phyloP scores from a whole-genome alignment of 1,140 invertebrate species.

The Dendrolimus kikuchii region DNA sequence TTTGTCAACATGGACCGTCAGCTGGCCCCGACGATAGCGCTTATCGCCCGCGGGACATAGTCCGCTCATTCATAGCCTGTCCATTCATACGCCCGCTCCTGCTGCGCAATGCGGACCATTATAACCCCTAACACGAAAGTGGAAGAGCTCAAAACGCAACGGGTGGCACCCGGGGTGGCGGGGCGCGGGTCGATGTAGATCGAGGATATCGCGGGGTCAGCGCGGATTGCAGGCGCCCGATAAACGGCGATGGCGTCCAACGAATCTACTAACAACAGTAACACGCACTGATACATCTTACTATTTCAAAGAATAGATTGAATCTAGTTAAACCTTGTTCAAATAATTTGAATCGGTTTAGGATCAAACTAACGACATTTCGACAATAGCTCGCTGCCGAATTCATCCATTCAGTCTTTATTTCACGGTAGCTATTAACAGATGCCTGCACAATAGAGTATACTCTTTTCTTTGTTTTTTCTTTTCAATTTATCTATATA shows the following conservation, averaged over 20 bases:
- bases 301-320: too few relatives aligned
- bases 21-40: conserved; percentile 66
- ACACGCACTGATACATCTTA: background rate
- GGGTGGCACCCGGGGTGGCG: conserved; percentile 15
- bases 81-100: conserved; percentile 62
- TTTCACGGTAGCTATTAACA: too few relatives aligned
- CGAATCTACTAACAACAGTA: conserved; percentile 24
- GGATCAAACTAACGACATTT: too few relatives aligned
- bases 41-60: conserved; percentile 67
- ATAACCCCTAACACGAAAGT: conserved; percentile 28
- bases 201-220: conserved; percentile 69
- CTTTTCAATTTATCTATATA: too few relatives aligned
- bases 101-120: conserved; percentile 18
- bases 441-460: too few relatives aligned
- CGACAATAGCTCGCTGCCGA: too few relatives aligned
- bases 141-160: conserved; percentile 31
- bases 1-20: conserved; percentile 65
- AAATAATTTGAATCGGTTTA: too few relatives aligned
- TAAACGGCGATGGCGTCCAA: conserved; percentile 53
- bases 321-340: too few relatives aligned
- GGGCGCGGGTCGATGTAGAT: conserved; percentile 53
- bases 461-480: too few relatives aligned
- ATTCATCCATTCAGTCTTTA: too few relatives aligned
- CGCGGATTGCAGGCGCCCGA: conserved; percentile 66
- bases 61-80: conserved; percentile 67